Base-by-base conservation (phyloP, 2,113 vertebrate species). In the Bujurquina vittata region DNA sequence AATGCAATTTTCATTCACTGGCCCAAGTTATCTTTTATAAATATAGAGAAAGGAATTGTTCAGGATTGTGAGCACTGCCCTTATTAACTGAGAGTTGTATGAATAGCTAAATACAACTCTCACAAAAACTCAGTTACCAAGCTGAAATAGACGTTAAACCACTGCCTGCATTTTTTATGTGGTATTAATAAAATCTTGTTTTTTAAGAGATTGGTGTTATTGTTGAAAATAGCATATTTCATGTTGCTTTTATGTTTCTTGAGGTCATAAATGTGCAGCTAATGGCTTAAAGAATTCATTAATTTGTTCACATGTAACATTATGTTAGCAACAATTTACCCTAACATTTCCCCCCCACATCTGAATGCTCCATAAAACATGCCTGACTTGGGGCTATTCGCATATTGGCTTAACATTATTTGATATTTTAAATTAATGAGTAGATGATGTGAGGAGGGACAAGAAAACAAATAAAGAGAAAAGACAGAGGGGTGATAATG, bases 401-500 rank as follows among this genome's bases (percentile, higher is more conserved):
- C n/a, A 31, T 2, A 12, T 17, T 20, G 23, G 63, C 23, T 80
- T 43, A 29, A 83, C 22, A 79, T 57, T 79, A 84, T 85, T 80
- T 81, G 56, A 90, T 84, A 69, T 86, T 85, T 80, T 59, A 72
- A 73, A 1, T 2, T 77, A 88, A 85, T 79, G 29, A 86, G 54
- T 77, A 40, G 75, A 80, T 83, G 62, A 84, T 7, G 43, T 23
- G 62, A 79, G 46, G 67, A 79, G 20, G 40, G 43, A 67, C 58
- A 78, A 17, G 40, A 72, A 75, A 76, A 52, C 54, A 83, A 83
- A 88, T 79, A 85, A 58, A 84, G 57, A 76, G 37, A 75, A 76
- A 56, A 60, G 87, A 87, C 79, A 59, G 60, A 43, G 35, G 23
- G 75, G 89, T 91, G 91, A 91, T 94, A 95, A 95, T 93, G 86